Conservation (phyloP, 2,113 vertebrate species). For the Hydrochoerus hydrochaeris region DNA sequence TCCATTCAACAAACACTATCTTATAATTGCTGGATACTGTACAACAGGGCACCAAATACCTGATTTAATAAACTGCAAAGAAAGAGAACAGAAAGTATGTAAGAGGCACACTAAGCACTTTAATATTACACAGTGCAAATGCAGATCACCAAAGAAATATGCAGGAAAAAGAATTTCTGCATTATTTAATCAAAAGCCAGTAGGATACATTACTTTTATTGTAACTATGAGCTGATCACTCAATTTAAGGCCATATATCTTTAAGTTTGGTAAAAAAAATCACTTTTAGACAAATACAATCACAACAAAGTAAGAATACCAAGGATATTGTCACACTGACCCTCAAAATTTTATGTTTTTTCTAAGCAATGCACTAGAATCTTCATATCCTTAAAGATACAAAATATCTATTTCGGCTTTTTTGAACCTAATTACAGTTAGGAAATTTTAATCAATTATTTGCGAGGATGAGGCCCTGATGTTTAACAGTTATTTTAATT, state of each 20-base stretch:
- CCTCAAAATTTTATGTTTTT: conserved; percentile 16
- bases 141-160: background rate
- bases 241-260: background rate
- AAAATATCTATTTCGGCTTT: background rate
- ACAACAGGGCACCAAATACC: background rate
- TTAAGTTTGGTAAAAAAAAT: conserved; percentile 56
- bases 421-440: background rate
- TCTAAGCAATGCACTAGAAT: background rate
- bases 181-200: conserved; percentile 5
- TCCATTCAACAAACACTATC: conserved; percentile 9
- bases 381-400: background rate
- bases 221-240: background rate
- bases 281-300: background rate
- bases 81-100: background rate
- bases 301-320: conserved; percentile 23
- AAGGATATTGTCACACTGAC: background rate
- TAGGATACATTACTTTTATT: background rate
- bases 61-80: conserved; percentile 32
- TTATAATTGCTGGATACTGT: background rate
- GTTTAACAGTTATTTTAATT: background rate
- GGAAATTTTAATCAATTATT: background rate
- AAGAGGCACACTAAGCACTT: background rate
- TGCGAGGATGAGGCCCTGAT: background rate
- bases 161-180: background rate
- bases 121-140: background rate